phyloP scores from a whole-genome alignment of 1,140 invertebrate species.

The Rhyzopertha dominica region DNA sequence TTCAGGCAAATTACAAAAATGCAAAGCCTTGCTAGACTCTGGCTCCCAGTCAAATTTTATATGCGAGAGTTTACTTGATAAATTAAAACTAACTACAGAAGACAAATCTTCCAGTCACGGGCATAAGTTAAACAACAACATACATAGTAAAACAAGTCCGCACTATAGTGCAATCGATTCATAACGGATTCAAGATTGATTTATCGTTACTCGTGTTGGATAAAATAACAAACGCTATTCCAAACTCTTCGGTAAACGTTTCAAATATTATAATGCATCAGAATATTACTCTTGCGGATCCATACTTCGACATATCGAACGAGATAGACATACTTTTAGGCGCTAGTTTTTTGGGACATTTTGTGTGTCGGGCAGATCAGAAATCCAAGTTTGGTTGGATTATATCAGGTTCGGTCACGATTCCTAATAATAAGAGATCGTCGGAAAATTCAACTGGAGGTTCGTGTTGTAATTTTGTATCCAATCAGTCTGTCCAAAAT shows the following conservation, averaged over 20 bases:
- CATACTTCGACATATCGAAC: background rate
- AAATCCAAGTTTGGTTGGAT: constrained; percentile 7
- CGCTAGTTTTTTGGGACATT: constrained; percentile 5
- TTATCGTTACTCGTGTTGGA: background rate
- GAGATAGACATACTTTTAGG: constrained; percentile 8
- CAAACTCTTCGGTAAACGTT: background rate
- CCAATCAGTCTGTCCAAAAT: no score
- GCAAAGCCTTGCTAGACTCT: background rate
- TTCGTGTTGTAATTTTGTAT: no score
- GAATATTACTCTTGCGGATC: constrained; percentile 5
- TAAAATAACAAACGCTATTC: constrained; percentile 2
- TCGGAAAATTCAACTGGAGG: no score
- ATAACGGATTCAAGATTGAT: background rate
- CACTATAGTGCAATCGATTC: background rate
- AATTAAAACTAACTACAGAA: background rate
- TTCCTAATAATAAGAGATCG: no score
- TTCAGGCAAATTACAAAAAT: background rate
- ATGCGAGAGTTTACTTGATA: background rate
- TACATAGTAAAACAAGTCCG: background rate
- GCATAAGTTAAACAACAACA: background rate
- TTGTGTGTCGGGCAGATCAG: constrained; percentile 14
- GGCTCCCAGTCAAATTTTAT: constrained; percentile 5
- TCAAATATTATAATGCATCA: background rate
- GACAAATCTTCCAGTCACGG: background rate
- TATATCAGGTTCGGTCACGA: background rate